Percentiles rank a stretch among this genome's conserved stretches.
These are phyloP conservation scores for Caradrina kadenii DNA, from an alignment of 2,888 invertebrate species.

Conservation along the genomic window DNA sequence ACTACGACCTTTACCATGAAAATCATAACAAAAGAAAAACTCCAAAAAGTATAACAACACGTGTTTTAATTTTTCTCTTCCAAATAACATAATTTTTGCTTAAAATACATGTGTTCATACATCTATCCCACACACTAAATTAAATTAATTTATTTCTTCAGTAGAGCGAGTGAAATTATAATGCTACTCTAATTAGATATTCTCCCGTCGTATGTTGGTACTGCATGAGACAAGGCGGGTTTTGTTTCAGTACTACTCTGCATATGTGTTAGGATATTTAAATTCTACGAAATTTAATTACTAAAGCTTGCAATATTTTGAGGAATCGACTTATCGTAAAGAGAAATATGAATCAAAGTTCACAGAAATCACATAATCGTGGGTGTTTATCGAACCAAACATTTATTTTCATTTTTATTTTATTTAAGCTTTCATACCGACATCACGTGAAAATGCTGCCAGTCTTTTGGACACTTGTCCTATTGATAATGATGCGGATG, in stretches of 20 bases:
- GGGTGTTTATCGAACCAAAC: neutral
- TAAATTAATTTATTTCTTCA: constrained; percentile 57
- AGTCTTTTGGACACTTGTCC: too few species aligned
- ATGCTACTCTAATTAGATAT: constrained; percentile 60
- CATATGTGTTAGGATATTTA: constrained; percentile 49
- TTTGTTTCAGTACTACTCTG: constrained; percentile 50
- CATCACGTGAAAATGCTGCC: neutral
- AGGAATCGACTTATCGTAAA: neutral
- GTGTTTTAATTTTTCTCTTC: neutral
- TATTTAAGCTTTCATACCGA: neutral
- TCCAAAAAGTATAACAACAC: neutral
- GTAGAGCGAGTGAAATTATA: constrained; percentile 56
- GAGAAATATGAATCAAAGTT: neutral
- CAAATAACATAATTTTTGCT: neutral
- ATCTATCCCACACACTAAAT: constrained; percentile 35
- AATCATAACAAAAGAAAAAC: too few species aligned
- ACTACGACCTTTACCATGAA: too few species aligned
- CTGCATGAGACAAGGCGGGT: constrained; percentile 48
- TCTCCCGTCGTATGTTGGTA: constrained; percentile 56
- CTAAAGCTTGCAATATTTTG: constrained; percentile 5
- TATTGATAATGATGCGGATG: too few species aligned
- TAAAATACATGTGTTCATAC: constrained; percentile 6
- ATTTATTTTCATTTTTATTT: neutral
- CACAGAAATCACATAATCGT: neutral
- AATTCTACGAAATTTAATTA: constrained; percentile 33